Base-by-base conservation (phyloP, 2,888 invertebrate genomes). In the Calameuta filiformis region DNA sequence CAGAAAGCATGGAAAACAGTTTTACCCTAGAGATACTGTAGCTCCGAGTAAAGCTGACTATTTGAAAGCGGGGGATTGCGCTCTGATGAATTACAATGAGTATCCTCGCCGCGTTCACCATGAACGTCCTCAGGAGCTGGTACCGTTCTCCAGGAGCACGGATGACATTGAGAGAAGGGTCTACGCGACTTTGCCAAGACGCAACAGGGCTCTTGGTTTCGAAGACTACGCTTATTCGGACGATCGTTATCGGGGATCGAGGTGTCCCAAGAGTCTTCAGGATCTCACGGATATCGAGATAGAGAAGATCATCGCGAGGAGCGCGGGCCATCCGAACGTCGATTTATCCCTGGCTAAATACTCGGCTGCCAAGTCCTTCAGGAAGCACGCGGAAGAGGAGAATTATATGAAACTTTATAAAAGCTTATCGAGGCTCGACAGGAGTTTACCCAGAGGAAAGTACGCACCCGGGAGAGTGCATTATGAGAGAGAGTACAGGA, bases 401-500 rank as follows among this genome's bases (percentile, higher is more conserved):
- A 87, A 89, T 79, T 87, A 89, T 76, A 82, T 85, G 40, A 87
- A 81, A 68, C 83, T 90, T 1, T 88, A 86, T 77, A 83, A 86
- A 15, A 89, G 85, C 73, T 78, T 89, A 75, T 86, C 90, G 56
- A 86, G 84, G 75, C 79, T 88, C 33, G 86, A 89, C 73, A 83
- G 79, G 23, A 84, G 84, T 40, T 81, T 86, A 37, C 83, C 86
- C 30, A 82, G 80, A 11, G 85, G 84, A 56, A 87, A 85, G 76
- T 87, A 87, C 79, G 86, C 88, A 73, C 91, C 91, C 1, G 91
- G 91, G 11, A 88, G 88, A 83, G 91, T 91, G 77, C 90, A 89
- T 76, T 91, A 91, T 83, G 91, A 91, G 80, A 87, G 90, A 35
- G 91, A 91, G 81, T 91, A 90, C 85, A 86, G 90, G 81, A 89